These are phyloP conservation scores for Orbicella faveolata DNA, from an alignment of 64 coral and sea anemone species.

Conservation along the genomic window DNA sequence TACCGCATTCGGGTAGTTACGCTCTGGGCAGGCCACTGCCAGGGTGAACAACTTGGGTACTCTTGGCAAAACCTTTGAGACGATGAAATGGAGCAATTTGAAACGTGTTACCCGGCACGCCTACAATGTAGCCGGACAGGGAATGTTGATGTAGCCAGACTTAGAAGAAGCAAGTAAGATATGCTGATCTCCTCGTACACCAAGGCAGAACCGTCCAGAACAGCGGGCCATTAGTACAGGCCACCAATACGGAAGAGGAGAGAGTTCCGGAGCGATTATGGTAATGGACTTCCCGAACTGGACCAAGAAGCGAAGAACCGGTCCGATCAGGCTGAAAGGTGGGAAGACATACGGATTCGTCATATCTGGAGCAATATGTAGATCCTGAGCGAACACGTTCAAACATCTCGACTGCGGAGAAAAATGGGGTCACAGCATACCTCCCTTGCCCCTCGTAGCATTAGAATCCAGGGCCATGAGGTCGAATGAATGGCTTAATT, in stretches of 20 bases:
- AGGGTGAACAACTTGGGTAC: too few relatives aligned
- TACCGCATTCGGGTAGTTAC: too few relatives aligned
- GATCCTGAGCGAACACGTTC: neutral
- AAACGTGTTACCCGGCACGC: too few relatives aligned
- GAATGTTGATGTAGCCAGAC: neutral
- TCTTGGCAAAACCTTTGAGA: too few relatives aligned
- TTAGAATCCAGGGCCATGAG: slow-evolving; percentile 13
- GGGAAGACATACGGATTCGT: slow-evolving; percentile 38
- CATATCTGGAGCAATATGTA: neutral
- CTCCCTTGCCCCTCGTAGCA: too few relatives aligned
- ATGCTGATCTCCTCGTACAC: neutral
- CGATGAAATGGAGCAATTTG: too few relatives aligned
- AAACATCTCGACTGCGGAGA: neutral
- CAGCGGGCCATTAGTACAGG: slow-evolving; percentile 11
- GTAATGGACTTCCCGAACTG: neutral
- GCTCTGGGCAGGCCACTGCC: too few relatives aligned
- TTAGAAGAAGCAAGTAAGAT: neutral
- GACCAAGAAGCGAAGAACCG: slow-evolving; percentile 15
- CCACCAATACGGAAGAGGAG: slow-evolving; percentile 42
- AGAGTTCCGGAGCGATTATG: slow-evolving; percentile 21
- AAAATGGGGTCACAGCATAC: too few relatives aligned
- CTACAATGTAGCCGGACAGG: neutral
- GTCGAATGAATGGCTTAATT: neutral
- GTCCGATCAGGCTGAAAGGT: slow-evolving; percentile 22
- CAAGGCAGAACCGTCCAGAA: neutral